A percentile compares a stretch with the other conserved stretches of the same genome.
Evolutionary conservation across 2,797 vertebrate genomes (phyloP).

Genomic region (Centropyge bicolor): DNA sequence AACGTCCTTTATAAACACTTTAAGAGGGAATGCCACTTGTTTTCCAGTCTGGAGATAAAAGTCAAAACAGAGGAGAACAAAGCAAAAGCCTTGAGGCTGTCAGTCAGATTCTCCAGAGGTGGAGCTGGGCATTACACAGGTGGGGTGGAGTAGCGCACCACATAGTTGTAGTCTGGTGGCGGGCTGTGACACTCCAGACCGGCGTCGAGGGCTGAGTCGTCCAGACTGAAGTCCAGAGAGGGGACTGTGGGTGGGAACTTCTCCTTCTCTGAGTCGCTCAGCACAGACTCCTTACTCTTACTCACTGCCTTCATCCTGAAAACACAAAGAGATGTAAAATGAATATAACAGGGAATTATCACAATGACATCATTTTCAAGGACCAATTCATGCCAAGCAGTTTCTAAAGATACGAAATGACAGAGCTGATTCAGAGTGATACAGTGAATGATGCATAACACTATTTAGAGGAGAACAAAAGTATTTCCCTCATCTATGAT

Average conservation of each 20-base stretch:
- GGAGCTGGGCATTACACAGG: conserved; percentile 83
- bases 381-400: not conserved
- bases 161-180: conserved; percentile 93
- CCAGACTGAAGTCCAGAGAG: conserved; percentile 89
- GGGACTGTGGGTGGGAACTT: conserved; percentile 82
- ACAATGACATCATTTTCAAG: not conserved
- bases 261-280: conserved; percentile 86
- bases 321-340: conserved; percentile 30
- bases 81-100: conserved; percentile 45
- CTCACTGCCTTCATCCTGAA: conserved; percentile 89
- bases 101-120: conserved; percentile 40
- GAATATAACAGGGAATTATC: not conserved
- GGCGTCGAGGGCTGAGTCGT: conserved; percentile 89
- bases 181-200: conserved; percentile 94
- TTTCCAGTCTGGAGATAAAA: conserved; percentile 51
- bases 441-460: not conserved
- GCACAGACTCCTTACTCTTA: conserved; percentile 92
- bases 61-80: conserved; percentile 49
- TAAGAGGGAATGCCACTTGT: conserved; percentile 23
- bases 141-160: conserved; percentile 92
- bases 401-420: not conserved
- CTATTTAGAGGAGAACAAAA: not conserved
- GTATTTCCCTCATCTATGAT: not conserved
- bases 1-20: conserved; percentile 36
- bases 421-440: not conserved